A percentile compares a stretch with the other conserved stretches of the same genome.
Evolutionary conservation across 2,888 invertebrate genomes (phyloP).

Genomic region (Microdon myrmicae): DNA sequence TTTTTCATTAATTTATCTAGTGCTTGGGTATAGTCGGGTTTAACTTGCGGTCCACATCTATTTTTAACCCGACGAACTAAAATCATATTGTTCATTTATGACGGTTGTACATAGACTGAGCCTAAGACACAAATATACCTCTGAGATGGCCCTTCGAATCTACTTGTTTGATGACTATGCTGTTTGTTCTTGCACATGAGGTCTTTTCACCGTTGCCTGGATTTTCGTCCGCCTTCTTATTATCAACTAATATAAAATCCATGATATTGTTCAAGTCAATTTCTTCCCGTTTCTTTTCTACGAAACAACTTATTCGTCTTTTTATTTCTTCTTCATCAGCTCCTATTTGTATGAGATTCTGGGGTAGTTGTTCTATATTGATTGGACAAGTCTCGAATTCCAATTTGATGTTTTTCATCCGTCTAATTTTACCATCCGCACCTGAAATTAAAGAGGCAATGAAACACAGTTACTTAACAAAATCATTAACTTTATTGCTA

Average conservation of each 20-base stretch:
- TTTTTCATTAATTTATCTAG: constrained; percentile 67
- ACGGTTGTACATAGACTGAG: not conserved
- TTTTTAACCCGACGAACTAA: constrained; percentile 78
- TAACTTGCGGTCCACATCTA: constrained; percentile 76
- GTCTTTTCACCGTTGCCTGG: too few species aligned
- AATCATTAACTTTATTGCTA: constrained; percentile 36
- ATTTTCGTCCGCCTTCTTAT: too few species aligned
- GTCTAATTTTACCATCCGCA: constrained; percentile 11
- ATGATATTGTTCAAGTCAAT: constrained; percentile 77
- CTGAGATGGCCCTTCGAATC: constrained; percentile 84
- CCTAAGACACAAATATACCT: constrained; percentile 68
- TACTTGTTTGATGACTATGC: constrained; percentile 76
- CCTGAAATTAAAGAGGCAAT: constrained; percentile 15
- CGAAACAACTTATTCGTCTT: constrained; percentile 78
- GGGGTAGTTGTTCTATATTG: constrained; percentile 62
- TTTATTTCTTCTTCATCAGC: constrained; percentile 75
- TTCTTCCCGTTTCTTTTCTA: constrained; percentile 80
- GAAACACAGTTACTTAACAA: constrained; percentile 10
- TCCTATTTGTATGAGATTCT: constrained; percentile 75
- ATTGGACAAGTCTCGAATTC: constrained; percentile 53
- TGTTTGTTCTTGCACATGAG: constrained; percentile 81
- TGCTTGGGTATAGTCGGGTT: constrained; percentile 66
- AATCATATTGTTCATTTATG: constrained; percentile 1
- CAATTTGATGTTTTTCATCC: constrained; percentile 45
- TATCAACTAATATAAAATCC: constrained; percentile 78